Evolutionary conservation across 2,888 invertebrate genomes (phyloP).

Genomic region (Balanococcus diminutus): DNA sequence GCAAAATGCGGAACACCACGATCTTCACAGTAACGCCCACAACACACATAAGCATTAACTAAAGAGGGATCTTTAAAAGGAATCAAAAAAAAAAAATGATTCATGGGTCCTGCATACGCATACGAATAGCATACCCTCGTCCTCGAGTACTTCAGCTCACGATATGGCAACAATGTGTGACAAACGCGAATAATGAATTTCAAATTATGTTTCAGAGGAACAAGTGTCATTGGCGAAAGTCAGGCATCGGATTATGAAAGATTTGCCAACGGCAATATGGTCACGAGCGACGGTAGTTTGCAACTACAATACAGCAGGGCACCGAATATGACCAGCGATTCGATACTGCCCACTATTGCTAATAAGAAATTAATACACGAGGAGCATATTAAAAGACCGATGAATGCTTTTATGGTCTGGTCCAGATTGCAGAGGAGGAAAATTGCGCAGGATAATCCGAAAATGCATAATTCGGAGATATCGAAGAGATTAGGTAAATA

Average conservation of each 20-base stretch:
- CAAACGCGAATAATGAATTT: background rate
- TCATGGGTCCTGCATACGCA: background rate
- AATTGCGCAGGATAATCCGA: conserved; percentile 93
- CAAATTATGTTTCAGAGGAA: conserved; percentile 32
- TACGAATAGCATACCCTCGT: background rate
- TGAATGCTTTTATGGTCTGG: conserved; percentile 99
- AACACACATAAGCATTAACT: background rate
- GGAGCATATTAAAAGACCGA: conserved; percentile 88
- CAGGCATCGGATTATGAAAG: conserved; percentile 47
- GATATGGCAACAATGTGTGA: background rate
- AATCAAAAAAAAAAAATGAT: background rate
- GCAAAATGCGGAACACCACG: background rate
- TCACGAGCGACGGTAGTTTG: conserved; percentile 36
- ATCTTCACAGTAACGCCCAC: background rate
- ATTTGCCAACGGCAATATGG: conserved; percentile 48
- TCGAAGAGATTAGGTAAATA: conserved; percentile 77
- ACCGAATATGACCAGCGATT: conserved; percentile 44
- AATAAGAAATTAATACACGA: conserved; percentile 49
- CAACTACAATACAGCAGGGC: conserved; percentile 49
- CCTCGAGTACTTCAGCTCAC: background rate
- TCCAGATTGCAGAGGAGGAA: conserved; percentile 87
- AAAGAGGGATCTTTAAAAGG: background rate
- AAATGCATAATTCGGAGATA: conserved; percentile 89
- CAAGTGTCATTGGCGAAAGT: conserved; percentile 41
- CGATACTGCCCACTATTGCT: conserved; percentile 38